A percentile compares a stretch with the other conserved stretches of the same genome.
phyloP scores from a whole-genome alignment of 2,888 invertebrate species.

The Pristionchus maxplancki region DNA sequence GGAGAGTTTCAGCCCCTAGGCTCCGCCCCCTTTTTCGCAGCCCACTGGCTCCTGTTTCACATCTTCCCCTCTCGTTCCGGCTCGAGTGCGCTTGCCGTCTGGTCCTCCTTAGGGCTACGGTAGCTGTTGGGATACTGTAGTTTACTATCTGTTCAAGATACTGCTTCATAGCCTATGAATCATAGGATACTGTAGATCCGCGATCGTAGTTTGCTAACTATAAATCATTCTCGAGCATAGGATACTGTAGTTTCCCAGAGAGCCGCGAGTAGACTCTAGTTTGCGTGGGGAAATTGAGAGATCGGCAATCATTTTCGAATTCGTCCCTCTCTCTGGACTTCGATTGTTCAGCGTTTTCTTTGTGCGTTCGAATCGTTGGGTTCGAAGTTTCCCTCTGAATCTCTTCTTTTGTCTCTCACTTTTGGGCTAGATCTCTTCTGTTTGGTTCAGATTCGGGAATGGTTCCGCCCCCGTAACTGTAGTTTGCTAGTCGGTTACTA shows the following conservation, averaged over 20 bases:
- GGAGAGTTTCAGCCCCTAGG: neutral
- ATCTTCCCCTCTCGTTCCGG: neutral
- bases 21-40: slow-evolving; percentile 32
- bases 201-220: neutral
- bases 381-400: neutral
- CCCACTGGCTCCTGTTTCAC: slow-evolving; percentile 24
- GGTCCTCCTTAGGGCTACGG: neutral
- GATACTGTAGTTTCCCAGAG: neutral
- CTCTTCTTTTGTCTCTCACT: too few species aligned
- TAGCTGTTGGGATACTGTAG: neutral
- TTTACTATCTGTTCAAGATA: too few species aligned
- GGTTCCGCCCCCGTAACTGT: too few species aligned
- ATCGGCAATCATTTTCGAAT: neutral
- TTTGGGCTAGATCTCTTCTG: neutral
- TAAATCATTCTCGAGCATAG: too few species aligned
- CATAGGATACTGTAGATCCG: too few species aligned
- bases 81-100: neutral
- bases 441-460: neutral
- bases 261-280: neutral
- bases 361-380: neutral
- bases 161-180: too few species aligned
- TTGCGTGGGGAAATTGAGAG: neutral
- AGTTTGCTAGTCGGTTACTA: too few species aligned
- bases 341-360: neutral
- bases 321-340: neutral